Evolutionary conservation across 2,797 vertebrate genomes (phyloP).

Genomic region (Luscinia megarhynchos): DNA sequence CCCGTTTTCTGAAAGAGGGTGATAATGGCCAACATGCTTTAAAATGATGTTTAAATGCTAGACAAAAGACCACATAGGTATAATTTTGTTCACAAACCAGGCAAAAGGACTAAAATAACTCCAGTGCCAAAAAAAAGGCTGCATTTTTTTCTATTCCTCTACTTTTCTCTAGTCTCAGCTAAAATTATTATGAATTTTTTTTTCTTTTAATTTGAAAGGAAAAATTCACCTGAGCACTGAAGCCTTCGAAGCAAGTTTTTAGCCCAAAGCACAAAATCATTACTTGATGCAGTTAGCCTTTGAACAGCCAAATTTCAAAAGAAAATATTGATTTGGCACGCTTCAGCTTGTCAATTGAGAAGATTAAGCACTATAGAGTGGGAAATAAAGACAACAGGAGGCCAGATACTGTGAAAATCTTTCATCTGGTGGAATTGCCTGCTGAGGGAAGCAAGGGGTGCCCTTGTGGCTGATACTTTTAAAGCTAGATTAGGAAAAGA

Average conservation of each 20-base stretch:
- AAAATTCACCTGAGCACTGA: neutral
- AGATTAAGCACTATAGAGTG: constrained; percentile 10
- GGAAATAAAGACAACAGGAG: constrained; percentile 31
- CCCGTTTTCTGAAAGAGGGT: neutral
- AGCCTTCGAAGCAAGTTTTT: constrained; percentile 4
- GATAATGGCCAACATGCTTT: neutral
- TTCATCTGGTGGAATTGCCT: neutral
- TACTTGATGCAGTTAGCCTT: neutral
- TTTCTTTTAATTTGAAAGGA: neutral
- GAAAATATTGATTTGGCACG: constrained; percentile 28
- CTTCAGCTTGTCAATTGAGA: constrained; percentile 25
- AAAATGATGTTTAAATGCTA: neutral
- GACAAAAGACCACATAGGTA: neutral
- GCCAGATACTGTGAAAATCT: constrained; percentile 4
- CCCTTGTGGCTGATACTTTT: neutral
- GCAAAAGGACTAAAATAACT: neutral
- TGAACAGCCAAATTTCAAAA: constrained; percentile 38
- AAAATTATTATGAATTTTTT: neutral
- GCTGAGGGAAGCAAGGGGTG: neutral
- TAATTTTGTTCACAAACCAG: neutral
- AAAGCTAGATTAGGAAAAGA: constrained; percentile 7
- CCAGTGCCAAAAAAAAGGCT: neutral
- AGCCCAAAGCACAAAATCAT: constrained; percentile 24
- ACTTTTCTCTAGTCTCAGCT: neutral
- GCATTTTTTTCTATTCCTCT: neutral